Evolutionary conservation across 2,797 vertebrate species (phyloP), one percentile per base, ranked within the genome.

Genomic region (Myotis findleyi): DNA sequence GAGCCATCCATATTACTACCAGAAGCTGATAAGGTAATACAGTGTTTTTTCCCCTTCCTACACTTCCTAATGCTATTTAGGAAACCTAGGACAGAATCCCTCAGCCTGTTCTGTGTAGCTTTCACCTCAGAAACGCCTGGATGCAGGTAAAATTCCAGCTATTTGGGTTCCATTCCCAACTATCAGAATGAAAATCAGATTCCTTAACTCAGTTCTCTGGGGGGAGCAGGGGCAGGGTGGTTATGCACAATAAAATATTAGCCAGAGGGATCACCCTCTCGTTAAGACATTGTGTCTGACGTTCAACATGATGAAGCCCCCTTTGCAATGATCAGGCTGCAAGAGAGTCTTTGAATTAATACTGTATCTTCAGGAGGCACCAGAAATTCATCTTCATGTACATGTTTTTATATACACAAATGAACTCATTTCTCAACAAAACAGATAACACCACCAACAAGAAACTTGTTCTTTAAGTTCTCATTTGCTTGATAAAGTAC

Each of bases 381-480:
- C 55, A 64, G 36, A 90, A 88, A 87, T 66, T 92, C 44, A 93
- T 76, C 73, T 69, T 25, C 10, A 91, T 66, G 20, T 51, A 59
- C 38, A 30, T 38, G 27, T 57, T 47, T 71, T 95, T 86, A 81
- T 36, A 49, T 79, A 91, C 72, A 85, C 36, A 92, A 95, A 87
- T 68, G 41, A 25, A 62, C 25, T n/a, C 3, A 75, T 83, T 95
- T 77, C 11, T 64, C 30, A 10, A 68, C 85, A n/a, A 11, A 12
- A 47, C 17, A 80, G 1, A 30, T 47, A n/a, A 68, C 11, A 66
- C 13, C 30, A 47, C 30, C 47, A 64, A 64, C 2, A 87, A 82
- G 69, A 77, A 84, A 55, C 9, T 59, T 93, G 16, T 64, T 69
- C 33, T 55, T 51, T 85, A 77, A 90, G 84, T 82, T 69, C 20